Percentiles rank a stretch among this genome's conserved stretches.
Conservation (phyloP, 2,113 vertebrate genomes). For the Brachyhypopomus occidentalis region DNA sequence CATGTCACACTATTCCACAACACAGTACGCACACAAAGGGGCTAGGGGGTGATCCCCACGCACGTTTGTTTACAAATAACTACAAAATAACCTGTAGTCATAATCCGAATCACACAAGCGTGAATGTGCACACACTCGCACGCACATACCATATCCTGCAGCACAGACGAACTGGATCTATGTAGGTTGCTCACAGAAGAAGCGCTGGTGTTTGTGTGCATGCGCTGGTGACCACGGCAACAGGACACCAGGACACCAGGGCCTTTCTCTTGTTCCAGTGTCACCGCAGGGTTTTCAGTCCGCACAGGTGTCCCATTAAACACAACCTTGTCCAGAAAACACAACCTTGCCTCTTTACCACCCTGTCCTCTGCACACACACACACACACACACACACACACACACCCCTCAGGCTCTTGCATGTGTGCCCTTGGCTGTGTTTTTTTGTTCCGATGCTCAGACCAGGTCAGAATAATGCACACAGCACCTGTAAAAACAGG, state of each 20-base stretch:
- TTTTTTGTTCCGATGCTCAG: constrained; percentile 27
- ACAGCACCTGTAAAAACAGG: too few relatives aligned
- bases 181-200: background rate
- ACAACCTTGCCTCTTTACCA: background rate
- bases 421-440: constrained; percentile 21
- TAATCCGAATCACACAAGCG: background rate
- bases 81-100: background rate
- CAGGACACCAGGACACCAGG: too few relatives aligned
- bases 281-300: background rate
- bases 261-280: too few relatives aligned
- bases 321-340: background rate
- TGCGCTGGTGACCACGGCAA: background rate
- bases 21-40: background rate
- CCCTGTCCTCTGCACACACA: constrained; percentile 1
- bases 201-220: background rate
- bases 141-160: background rate
- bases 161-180: too few relatives aligned
- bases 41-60: too few relatives aligned
- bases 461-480: background rate
- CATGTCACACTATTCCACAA: background rate
- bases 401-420: background rate
- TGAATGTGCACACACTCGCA: background rate
- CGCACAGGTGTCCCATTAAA: background rate
- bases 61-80: background rate
- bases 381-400: constrained; percentile 6